Evolutionary conservation across 2,797 vertebrate species (phyloP), one percentile per base, ranked within the genome.

Genomic region (Microhierax caerulescens): DNA sequence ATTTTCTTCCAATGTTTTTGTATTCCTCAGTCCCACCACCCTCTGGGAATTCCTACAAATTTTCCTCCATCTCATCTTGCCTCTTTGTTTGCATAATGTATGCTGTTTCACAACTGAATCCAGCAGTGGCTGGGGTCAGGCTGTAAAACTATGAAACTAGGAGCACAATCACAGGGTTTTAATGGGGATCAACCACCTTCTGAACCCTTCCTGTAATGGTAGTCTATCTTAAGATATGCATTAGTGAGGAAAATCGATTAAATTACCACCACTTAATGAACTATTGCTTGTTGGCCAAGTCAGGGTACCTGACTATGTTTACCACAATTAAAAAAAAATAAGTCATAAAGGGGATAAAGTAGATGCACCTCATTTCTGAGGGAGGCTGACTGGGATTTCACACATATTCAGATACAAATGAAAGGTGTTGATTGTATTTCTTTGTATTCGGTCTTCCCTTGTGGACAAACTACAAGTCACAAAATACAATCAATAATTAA

Each of bases 161-260:
- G 45, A 90, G 23, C 45, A 41, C 47, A 88, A 88, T 80, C 53
- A 25, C 36, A 75, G 30, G 51, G 32, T 56, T 94, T 88, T 73
- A 72, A 83, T 50, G 68, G 64, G 37, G 69, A 88, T 88, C 85
- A 94, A 9, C 63, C 67, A 91, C 65, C 72, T 90, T 43, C 69
- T 63, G 53, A 88, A 64, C 45, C 19, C 32, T 91, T 94, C 76
- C 79, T 96, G 48, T 92, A 91, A 83, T 1, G 7, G 13, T 11
- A 83, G 28, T 53, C 60, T 93, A 63, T 80, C 82, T 93, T 88
- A 80, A 90, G 60, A 85, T 60, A 67, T 53, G 41, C 79, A 90
- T 93, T 95, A 93, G 53, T 56, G 68, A 88, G 60, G 53, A 95
- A 88, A 95, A 95, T 83, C 93, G 74, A 95, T 95, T 85, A 80